Conservation (phyloP, 1,140 invertebrate genomes). For the Bathynomus jamesi region DNA sequence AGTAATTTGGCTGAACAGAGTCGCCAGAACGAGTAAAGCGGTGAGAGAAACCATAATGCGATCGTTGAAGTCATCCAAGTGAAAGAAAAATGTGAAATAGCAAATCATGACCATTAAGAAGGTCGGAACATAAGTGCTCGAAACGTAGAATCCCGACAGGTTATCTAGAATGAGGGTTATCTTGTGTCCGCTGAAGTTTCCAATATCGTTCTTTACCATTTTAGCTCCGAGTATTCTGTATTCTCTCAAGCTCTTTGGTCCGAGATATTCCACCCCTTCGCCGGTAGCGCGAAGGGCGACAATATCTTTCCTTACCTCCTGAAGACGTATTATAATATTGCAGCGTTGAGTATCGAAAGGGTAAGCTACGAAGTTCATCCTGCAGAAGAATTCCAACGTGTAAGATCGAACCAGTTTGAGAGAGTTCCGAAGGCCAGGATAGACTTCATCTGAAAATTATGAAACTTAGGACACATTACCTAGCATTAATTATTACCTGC, state of each 20-base stretch:
- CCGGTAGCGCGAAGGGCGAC: constrained; percentile 11
- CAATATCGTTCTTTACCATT: constrained; percentile 15
- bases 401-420: constrained; percentile 29
- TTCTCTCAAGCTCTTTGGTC: constrained; percentile 23
- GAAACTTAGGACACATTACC: background rate
- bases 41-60: constrained; percentile 36
- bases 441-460: constrained; percentile 25
- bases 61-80: constrained; percentile 32
- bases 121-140: constrained; percentile 32
- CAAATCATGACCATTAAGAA: constrained; percentile 35
- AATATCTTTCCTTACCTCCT: constrained; percentile 24
- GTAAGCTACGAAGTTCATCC: constrained; percentile 26
- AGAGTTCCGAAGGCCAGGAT: constrained; percentile 26
- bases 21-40: constrained; percentile 31
- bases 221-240: constrained; percentile 14
- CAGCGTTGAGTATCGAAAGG: constrained; percentile 31
- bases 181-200: constrained; percentile 25
- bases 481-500: background rate
- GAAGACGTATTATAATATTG: constrained; percentile 18
- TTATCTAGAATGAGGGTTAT: constrained; percentile 22
- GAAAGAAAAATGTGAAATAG: constrained; percentile 29
- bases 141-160: constrained; percentile 29
- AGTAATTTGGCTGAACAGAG: constrained; percentile 31
- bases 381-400: constrained; percentile 18
- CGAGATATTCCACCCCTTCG: constrained; percentile 18